A percentile compares a stretch with the other conserved stretches of the same genome.
phyloP scores from a whole-genome alignment of 2,888 invertebrate species.

The Onchidella celtica region DNA sequence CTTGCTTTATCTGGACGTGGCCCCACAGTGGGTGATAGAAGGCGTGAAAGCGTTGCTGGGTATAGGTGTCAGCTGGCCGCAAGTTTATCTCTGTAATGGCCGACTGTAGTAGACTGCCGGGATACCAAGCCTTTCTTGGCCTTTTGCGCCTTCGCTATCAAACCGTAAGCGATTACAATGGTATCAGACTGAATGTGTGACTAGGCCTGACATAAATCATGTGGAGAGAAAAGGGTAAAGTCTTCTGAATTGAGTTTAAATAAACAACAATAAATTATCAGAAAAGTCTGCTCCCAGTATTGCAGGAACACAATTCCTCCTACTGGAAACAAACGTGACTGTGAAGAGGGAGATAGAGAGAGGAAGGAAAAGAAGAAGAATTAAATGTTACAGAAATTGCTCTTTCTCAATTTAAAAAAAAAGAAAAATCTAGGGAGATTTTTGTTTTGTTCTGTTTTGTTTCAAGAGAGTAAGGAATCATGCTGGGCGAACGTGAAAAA shows the following conservation, averaged over 20 bases:
- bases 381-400: no score
- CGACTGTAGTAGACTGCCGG: neutral
- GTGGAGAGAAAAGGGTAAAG: neutral
- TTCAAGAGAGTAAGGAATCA: no score
- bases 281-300: no score
- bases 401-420: no score
- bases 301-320: no score
- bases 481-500: no score
- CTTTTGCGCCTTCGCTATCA: neutral
- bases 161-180: neutral
- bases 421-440: neutral
- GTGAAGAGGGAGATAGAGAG: neutral
- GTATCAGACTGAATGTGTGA: neutral
- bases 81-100: neutral
- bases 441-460: neutral
- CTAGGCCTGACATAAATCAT: neutral
- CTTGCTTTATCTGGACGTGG: no score
- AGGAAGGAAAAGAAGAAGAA: neutral
- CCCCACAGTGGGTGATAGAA: no score
- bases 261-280: no score
- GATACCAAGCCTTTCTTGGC: neutral
- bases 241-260: no score
- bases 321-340: neutral
- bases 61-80: neutral
- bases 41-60: neutral